A percentile compares a stretch with the other conserved stretches of the same genome.
These are phyloP conservation scores for Microcebus griseorufus DNA, from an alignment of 2,113 vertebrate species.

Conservation along the genomic window DNA sequence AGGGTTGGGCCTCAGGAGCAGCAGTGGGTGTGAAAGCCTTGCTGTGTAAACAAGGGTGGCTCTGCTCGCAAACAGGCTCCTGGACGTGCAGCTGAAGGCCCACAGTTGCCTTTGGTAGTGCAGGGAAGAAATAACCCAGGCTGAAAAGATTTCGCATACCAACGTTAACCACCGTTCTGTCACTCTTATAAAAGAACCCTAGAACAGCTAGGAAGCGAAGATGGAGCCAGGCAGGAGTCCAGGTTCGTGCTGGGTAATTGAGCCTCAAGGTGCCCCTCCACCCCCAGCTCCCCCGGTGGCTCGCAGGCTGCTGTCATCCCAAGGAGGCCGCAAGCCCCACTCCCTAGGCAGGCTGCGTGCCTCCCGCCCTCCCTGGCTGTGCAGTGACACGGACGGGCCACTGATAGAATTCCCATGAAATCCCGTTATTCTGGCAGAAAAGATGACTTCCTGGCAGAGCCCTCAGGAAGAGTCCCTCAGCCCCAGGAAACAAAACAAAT, in stretches of 20 bases:
- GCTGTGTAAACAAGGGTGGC: too few species aligned
- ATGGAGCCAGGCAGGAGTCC: background rate
- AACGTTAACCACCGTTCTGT: too few species aligned
- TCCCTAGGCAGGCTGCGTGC: background rate
- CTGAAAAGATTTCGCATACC: too few species aligned
- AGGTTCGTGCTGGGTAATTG: background rate
- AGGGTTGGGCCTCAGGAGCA: too few species aligned
- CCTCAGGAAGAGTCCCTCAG: constrained; percentile 48
- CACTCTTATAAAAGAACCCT: too few species aligned
- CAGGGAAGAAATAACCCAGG: too few species aligned
- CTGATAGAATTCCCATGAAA: background rate
- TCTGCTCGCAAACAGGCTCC: too few species aligned
- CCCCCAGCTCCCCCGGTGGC: background rate
- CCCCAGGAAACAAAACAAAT: constrained; percentile 66
- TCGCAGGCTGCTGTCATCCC: background rate
- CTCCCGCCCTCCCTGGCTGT: background rate
- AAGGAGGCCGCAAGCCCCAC: rapidly evolving
- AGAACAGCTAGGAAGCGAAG: too few species aligned
- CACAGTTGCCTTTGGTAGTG: too few species aligned
- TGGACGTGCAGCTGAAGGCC: too few species aligned
- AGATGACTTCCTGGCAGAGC: constrained; percentile 58
- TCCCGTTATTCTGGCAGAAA: constrained; percentile 39
- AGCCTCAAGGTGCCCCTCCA: background rate
- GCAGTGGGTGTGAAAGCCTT: too few species aligned
- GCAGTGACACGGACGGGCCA: background rate